Evolutionary conservation across 2,888 invertebrate genomes (phyloP).

Genomic region (Netelia fuscicornis): DNA sequence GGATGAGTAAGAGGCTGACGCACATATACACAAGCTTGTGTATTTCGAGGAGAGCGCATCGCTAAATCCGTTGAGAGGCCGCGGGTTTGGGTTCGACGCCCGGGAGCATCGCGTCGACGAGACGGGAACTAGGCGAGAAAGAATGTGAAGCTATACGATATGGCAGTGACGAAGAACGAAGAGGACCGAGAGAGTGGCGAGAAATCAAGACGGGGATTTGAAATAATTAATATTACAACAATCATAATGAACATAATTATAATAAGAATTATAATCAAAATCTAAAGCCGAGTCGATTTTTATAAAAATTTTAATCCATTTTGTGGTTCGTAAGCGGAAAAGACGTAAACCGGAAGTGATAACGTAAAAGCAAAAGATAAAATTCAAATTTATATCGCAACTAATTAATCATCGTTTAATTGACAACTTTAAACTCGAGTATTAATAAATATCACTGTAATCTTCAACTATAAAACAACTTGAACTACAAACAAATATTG

Average conservation of each 20-base stretch:
- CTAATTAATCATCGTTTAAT: not conserved
- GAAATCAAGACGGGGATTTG: not conserved
- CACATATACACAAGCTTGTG: not conserved
- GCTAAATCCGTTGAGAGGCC: constrained; percentile 55
- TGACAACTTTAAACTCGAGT: not conserved
- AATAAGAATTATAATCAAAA: not conserved
- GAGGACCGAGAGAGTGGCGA: not conserved
- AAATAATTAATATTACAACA: too few species aligned
- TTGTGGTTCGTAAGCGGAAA: not conserved
- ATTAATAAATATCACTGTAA: not conserved
- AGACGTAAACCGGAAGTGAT: not conserved
- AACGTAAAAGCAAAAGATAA: not conserved
- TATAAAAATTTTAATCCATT: not conserved
- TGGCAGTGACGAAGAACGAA: not conserved
- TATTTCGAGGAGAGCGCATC: constrained; percentile 18
- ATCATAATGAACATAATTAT: not conserved
- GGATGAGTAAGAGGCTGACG: constrained; percentile 22
- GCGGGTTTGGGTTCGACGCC: constrained; percentile 64
- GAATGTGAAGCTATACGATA: constrained; percentile 24
- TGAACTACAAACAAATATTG: not conserved
- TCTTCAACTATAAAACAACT: not conserved
- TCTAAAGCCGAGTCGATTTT: not conserved
- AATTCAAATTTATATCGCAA: not conserved
- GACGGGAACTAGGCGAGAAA: constrained; percentile 45
- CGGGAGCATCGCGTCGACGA: constrained; percentile 53